Evolutionary conservation across 1,140 invertebrate species (phyloP), one percentile per base, ranked within the genome.

Genomic region (Hetaerina americana): DNA sequence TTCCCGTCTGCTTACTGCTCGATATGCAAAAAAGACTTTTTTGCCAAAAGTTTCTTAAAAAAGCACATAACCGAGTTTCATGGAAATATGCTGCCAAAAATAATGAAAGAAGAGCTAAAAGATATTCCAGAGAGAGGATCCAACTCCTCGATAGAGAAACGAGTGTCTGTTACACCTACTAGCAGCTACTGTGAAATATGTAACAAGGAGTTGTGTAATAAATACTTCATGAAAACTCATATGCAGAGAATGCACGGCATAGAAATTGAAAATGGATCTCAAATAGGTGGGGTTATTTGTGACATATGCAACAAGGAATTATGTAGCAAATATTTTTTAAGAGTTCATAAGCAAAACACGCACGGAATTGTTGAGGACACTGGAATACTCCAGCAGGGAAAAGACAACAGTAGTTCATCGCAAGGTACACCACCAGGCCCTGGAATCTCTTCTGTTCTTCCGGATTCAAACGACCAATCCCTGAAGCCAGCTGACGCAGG

Each of bases 241-340:
- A 99, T 99, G 94, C 91, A 98, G 76, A 92, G 98, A 80, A 98
- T 99, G 92, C 97, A 99, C 80, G 96, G 96, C 18, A 97, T 99
- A 72, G 94, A 96, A 78, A 92, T 97, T 57, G 94, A 96, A 80
- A 93, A 92, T 77, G 92, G 92, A 0, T 90, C 92, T 0, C 93
- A 94, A 79, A 90, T 95, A 18, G 94, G 93, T 5, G 94, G 94
- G 3, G 94, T 97, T 0, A 91, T 94, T 6, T 98, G 96, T 83
- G 95, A 98, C 79, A 93, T 98, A 72, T 99, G 96, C 79, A 93
- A 97, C 80, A 99, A 99, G 81, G 95, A 98, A 83, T 82, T 98
- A 0, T 96, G 95, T 83, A 97, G 94, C 81, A 98, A 98, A 80
- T 99, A 98, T 81, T 98, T 98, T 79, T 82, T 99, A 18, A 88